These are phyloP conservation scores for Salvelinus namaycush DNA, from an alignment of 2,113 vertebrate species.

Conservation along the genomic window DNA sequence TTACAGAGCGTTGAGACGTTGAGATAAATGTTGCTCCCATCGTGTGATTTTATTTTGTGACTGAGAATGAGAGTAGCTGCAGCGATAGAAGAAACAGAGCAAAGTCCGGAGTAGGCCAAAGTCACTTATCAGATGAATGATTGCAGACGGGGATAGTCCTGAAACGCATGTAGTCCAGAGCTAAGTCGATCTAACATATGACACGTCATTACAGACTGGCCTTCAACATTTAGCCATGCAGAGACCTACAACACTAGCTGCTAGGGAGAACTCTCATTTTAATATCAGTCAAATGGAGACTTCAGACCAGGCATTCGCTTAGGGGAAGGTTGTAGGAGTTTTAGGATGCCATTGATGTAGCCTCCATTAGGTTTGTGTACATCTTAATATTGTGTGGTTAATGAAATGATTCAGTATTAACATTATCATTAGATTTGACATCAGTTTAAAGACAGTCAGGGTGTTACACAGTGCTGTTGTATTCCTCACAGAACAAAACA, in stretches of 20 bases:
- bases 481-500: background rate
- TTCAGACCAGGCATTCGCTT: background rate
- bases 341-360: too few species aligned
- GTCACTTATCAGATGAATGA: slow-evolving; percentile 2
- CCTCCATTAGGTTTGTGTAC: too few species aligned
- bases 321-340: too few species aligned
- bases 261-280: background rate
- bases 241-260: background rate
- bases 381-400: too few species aligned
- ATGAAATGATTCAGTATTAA: too few species aligned
- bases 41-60: too few species aligned
- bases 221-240: background rate
- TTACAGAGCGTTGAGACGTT: too few species aligned
- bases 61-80: background rate
- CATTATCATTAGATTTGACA: too few species aligned
- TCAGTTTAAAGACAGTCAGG: background rate
- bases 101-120: background rate
- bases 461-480: slow-evolving; percentile 1
- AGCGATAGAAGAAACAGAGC: background rate
- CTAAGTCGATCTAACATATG: background rate
- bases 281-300: background rate
- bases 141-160: background rate
- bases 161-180: background rate
- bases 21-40: too few species aligned
- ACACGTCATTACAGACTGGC: background rate